These are phyloP conservation scores for Phrynocephalus forsythii DNA, from an alignment of 2,797 vertebrate genomes.

Conservation along the genomic window DNA sequence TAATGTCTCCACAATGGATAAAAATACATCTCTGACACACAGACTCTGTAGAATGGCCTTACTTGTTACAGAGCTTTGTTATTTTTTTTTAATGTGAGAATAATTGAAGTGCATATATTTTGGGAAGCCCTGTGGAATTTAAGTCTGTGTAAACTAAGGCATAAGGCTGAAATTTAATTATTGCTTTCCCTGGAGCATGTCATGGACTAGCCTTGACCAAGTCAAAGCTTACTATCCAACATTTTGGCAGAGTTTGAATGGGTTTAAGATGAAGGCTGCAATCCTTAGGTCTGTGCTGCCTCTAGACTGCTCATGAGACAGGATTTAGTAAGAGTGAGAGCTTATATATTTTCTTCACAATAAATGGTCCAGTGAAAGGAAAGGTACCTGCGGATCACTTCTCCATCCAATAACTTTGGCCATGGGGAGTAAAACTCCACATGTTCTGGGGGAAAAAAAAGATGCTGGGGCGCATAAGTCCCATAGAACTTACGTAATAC, in stretches of 20 bases:
- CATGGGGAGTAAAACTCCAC: neutral
- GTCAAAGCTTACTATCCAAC: neutral
- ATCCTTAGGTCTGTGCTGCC: neutral
- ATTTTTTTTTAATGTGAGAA: neutral
- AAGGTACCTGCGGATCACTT: neutral
- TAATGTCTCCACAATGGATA: neutral
- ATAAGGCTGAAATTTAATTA: neutral
- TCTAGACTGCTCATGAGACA: neutral
- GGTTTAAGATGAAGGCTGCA: neutral
- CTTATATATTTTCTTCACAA: neutral
- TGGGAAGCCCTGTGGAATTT: neutral
- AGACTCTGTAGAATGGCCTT: neutral
- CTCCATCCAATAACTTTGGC: neutral
- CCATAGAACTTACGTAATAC: neutral
- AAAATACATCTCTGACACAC: accelerated
- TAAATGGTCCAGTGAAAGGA: neutral
- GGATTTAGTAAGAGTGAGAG: neutral
- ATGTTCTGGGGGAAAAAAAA: neutral
- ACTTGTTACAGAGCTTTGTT: neutral
- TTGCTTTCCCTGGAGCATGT: neutral
- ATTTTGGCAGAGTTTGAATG: neutral
- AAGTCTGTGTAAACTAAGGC: neutral
- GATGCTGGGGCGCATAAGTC: neutral
- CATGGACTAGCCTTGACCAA: neutral
- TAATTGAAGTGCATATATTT: neutral